Evolutionary conservation across 2,797 vertebrate species (phyloP), one percentile per base, ranked within the genome.

Genomic region (Glyptemys insculpta): DNA sequence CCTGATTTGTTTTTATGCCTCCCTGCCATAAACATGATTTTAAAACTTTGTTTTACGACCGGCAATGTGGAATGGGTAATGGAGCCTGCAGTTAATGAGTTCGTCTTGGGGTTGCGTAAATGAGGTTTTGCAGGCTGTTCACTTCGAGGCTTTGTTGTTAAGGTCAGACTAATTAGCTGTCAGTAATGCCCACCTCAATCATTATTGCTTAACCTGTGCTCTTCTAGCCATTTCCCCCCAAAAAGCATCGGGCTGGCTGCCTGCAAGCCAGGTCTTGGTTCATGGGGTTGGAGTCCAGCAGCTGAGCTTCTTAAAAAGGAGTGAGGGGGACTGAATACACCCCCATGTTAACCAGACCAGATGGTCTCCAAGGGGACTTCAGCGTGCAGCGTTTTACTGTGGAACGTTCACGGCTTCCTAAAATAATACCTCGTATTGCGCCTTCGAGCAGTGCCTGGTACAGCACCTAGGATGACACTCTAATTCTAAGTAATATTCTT

Each of bases 1-100:
- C 41, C 34, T 44, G n/a, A 3, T 94, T 95, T 81, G n/a, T 86
- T 87, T 79, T 87, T 29, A 16, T 0, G 23, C 14, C 50, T 91
- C 72, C 78, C 87, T 74, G 25, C 87, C 56, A 0, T 44, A 88
- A 96, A 95, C 3, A 0, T 1, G 57, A 91, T 97, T 92, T 95
- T 94, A 93, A 96, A 97, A 97, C 89, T 96, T 96, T 95, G 15
- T 72, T 86, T 91, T 86, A 78, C 2, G 3, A 29, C 50, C 56
- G 47, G 88, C 85, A 6, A 12, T 95, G 93, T 82, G 95, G 82
- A 65, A 49, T 87, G 91, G 94, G 92, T 85, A 83, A 96, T 83
- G 91, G 88, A 95, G 91, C 92, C 95, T 97, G 94, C 91, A 92
- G 88, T 88, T 97, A 95, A 95, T 91, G 96, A 96, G 90, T 94